Conservation (phyloP, 2,888 invertebrate genomes). For the Kuschelorhynchus macadamiae region DNA sequence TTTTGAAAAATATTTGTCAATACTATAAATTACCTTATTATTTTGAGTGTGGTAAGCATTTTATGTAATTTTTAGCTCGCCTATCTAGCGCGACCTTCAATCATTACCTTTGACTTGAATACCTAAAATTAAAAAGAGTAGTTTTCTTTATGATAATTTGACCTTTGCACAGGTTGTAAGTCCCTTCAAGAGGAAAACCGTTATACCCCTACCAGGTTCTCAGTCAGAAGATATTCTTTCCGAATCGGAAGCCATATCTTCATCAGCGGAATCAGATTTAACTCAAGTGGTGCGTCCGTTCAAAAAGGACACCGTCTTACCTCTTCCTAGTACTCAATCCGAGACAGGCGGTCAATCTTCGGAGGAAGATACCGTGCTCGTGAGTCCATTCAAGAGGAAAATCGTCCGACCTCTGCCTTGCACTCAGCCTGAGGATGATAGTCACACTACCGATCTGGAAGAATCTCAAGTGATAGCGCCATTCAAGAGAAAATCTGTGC, state of each 20-base stretch:
- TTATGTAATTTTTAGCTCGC: no score
- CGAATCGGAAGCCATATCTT: no score
- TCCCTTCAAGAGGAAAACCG: constrained; percentile 3
- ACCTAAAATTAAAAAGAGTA: no score
- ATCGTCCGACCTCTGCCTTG: background rate
- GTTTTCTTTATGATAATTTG: no score
- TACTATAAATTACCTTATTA: no score
- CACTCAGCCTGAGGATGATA: background rate
- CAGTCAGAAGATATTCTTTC: no score
- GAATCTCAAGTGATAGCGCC: background rate
- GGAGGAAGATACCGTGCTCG: background rate
- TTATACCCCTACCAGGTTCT: background rate
- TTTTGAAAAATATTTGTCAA: no score
- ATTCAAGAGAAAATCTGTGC: constrained; percentile 3
- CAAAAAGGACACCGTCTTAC: constrained; percentile 5
- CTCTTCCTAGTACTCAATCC: background rate
- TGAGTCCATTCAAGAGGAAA: constrained; percentile 4
- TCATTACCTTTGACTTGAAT: no score
- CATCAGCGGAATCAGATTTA: no score
- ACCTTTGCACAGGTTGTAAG: constrained; percentile 7
- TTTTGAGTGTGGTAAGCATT: no score
- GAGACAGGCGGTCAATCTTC: background rate
- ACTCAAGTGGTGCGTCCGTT: background rate
- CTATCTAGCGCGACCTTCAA: no score
- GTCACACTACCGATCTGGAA: background rate